Base-by-base conservation (phyloP, 37 sponge, comb jelly and placozoan genomes). In the Agelas oroides region DNA sequence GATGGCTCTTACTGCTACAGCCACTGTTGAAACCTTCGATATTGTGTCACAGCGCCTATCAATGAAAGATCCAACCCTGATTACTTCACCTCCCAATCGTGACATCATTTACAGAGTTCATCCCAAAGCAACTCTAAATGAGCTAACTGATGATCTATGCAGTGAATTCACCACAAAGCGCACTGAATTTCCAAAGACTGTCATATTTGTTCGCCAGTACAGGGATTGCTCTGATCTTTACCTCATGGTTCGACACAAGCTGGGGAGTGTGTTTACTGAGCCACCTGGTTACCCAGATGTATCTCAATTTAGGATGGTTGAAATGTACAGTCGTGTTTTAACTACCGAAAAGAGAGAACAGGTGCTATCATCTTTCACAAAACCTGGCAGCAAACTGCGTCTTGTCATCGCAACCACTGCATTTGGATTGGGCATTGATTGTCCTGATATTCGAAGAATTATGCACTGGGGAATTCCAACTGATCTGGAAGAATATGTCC, bases 371-470 rank as follows among this genome's bases (percentile, higher is more conserved):
- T 39, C 35, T 55, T 87, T 87, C 57, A 35, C 67, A 34, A 39
- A 37, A 17, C 21, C 0, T 32, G 67, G 73, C 19, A 37, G 57
- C 19, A 75, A 36, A 27, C 76, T 87, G 21, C 60, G 82, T 38
- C 40, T 87, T 35, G 80, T 80, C 14, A 65, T 80, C 53, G 81
- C 81, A 18, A 87, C 88, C 19, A 65, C 59, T 40, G 88, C 88
- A 19, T 87, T 81, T 81, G 88, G 88, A 30, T 73, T 87, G 81
- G 82, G 88, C 24, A 41, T 87, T 16, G n/a, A n/a, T n/a, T n/a
- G n/a, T n/a, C n/a, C n/a, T n/a, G 76, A 87, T 63, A 55, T 80
- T 16, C 63, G 75, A 13, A 61, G 32, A 73, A 33, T 87, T 35
- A 58, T 87, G 53, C 75, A 87, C 66, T 75, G 67, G 75, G 88